Evolutionary conservation across 2,797 vertebrate species (phyloP).

Genomic region (Paguma larvata): DNA sequence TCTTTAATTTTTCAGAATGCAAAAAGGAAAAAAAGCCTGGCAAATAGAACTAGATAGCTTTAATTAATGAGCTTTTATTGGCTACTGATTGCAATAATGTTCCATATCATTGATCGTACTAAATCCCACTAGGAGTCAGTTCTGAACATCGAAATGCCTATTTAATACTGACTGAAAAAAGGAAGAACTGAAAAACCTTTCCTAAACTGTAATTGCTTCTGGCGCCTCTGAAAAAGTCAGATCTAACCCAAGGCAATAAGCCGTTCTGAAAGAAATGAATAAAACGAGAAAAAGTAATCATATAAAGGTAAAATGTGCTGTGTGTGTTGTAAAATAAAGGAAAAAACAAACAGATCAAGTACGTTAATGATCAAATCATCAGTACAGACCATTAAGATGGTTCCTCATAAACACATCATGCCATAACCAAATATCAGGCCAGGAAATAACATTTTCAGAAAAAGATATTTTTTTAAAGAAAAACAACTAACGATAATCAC

Average conservation of each 20-base stretch:
- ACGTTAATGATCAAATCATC: conserved; percentile 48
- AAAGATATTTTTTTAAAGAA: conserved; percentile 50
- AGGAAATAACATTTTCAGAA: conserved; percentile 41
- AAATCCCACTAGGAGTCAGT: neutral
- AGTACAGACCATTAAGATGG: neutral
- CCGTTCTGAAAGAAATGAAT: neutral
- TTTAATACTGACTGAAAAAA: neutral
- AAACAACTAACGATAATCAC: conserved; percentile 7
- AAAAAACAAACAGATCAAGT: conserved; percentile 37
- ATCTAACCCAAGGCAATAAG: conserved; percentile 30
- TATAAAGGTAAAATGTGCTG: neutral
- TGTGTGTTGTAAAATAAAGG: conserved; percentile 29
- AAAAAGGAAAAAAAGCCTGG: conserved; percentile 3
- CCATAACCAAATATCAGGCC: conserved; percentile 34
- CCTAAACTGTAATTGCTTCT: neutral
- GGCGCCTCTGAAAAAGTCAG: conserved; percentile 56
- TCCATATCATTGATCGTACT: neutral
- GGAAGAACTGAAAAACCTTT: conserved; percentile 30
- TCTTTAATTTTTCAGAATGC: conserved; percentile 29
- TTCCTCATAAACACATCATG: conserved; percentile 25
- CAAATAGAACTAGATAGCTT: neutral
- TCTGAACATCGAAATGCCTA: conserved; percentile 11
- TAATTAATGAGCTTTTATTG: conserved; percentile 40
- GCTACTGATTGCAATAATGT: neutral
- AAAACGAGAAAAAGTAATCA: conserved; percentile 33